Evolutionary conservation across 2,113 vertebrate genomes (phyloP).

Genomic region (Ahaetulla prasina): DNA sequence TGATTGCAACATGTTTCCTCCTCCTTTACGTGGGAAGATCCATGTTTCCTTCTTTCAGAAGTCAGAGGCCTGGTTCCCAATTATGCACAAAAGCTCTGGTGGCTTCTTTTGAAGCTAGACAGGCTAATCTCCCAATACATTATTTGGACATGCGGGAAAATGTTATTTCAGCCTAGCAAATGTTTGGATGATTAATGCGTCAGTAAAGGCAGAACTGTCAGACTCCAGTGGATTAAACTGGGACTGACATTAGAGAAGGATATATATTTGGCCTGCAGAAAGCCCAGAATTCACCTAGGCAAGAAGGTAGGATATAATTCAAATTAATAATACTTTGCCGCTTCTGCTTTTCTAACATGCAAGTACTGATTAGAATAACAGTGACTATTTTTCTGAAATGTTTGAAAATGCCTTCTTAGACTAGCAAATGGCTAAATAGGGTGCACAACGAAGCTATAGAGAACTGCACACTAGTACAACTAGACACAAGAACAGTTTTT

Average conservation of each 20-base stretch:
- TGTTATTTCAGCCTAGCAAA: background rate
- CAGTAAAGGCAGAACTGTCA: slow-evolving; percentile 5
- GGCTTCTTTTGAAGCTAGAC: slow-evolving; percentile 34
- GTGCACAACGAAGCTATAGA: too few species aligned
- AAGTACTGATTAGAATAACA: background rate
- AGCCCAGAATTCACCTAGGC: background rate
- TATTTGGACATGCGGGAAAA: background rate
- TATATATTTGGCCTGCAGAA: background rate
- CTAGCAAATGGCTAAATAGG: background rate
- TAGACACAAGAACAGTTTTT: too few species aligned
- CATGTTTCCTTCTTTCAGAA: slow-evolving; percentile 25
- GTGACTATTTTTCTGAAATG: background rate
- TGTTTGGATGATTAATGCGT: background rate
- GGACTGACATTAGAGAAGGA: background rate
- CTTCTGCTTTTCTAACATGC: background rate
- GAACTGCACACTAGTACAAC: too few species aligned
- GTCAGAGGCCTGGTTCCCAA: background rate
- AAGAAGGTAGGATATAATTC: background rate
- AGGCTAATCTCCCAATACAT: slow-evolving; percentile 6
- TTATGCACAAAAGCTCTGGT: slow-evolving; percentile 35
- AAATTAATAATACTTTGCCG: background rate
- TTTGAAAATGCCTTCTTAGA: background rate
- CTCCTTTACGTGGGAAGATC: slow-evolving; percentile 10
- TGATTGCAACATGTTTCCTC: slow-evolving; percentile 32
- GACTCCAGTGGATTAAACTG: background rate